These are phyloP conservation scores for Stichopus chloronotus DNA, from an alignment of 35 echinoderm and acorn worm species.

Conservation along the genomic window DNA sequence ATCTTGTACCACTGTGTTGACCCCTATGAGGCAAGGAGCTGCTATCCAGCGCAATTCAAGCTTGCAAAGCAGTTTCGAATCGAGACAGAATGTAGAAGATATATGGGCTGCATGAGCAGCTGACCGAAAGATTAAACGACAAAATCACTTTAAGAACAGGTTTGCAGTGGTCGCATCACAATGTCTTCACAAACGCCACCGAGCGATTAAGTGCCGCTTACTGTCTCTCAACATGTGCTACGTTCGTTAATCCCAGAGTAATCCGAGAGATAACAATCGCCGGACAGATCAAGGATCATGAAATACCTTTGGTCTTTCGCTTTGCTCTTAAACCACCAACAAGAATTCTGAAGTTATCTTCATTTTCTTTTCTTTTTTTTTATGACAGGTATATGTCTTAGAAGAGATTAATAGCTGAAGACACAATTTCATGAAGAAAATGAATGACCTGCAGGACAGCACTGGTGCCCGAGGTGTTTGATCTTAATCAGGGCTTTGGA, in stretches of 20 bases:
- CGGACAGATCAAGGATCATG: neutral
- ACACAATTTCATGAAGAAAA: too few relatives aligned
- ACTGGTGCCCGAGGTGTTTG: too few relatives aligned
- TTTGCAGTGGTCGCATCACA: neutral
- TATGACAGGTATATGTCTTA: neutral
- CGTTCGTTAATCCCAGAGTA: neutral
- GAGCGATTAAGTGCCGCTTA: slow-evolving; percentile 12
- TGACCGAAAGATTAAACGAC: too few relatives aligned
- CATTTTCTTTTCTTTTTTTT: neutral
- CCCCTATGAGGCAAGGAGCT: too few relatives aligned
- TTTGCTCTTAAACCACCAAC: neutral
- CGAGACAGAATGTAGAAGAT: too few relatives aligned
- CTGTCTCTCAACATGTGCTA: slow-evolving; percentile 2
- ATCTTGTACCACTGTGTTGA: too few relatives aligned
- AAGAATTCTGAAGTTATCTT: neutral
- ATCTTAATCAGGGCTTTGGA: too few relatives aligned
- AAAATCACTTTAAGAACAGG: too few relatives aligned
- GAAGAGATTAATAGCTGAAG: neutral
- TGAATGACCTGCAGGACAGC: too few relatives aligned
- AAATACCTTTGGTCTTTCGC: neutral
- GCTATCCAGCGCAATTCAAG: too few relatives aligned
- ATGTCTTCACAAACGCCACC: neutral
- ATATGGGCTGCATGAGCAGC: too few relatives aligned
- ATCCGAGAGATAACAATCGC: neutral
- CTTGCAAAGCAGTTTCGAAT: too few relatives aligned